These are phyloP conservation scores for Epizoanthus scotinus DNA, from an alignment of 92 coral and sea anemone species.

Conservation along the genomic window DNA sequence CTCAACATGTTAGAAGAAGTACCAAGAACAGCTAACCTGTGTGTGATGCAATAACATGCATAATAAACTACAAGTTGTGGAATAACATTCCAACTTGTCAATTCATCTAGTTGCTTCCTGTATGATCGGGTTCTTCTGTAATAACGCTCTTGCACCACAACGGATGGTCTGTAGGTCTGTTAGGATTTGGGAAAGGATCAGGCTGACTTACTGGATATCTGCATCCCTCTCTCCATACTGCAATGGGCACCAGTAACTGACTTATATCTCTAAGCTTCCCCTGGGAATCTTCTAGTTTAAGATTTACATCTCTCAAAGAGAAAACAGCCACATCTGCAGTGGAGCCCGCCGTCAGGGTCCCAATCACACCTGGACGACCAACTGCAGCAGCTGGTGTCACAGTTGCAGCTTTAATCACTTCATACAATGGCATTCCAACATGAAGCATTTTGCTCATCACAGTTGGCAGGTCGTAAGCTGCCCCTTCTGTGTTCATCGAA, in stretches of 20 bases:
- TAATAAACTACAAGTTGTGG: no score
- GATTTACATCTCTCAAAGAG: conserved; percentile 50
- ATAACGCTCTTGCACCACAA: conserved; percentile 24
- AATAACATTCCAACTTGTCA: no score
- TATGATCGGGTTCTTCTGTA: no score
- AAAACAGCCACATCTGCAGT: conserved; percentile 79
- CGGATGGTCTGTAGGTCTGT: conserved; percentile 7
- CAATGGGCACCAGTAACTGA: conserved; percentile 59
- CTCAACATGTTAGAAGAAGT: no score
- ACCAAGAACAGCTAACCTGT: no score
- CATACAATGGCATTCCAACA: conserved; percentile 84
- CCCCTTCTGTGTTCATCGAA: conserved; percentile 58
- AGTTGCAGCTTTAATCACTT: conserved; percentile 78
- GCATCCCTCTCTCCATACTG: conserved; percentile 80
- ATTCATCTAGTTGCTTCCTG: no score
- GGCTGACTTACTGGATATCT: conserved; percentile 31
- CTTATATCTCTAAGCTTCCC: conserved; percentile 59
- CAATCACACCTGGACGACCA: conserved; percentile 68
- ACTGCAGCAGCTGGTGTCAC: conserved; percentile 77
- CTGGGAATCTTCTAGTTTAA: conserved; percentile 74
- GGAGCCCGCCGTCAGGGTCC: conserved; percentile 51
- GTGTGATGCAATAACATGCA: no score
- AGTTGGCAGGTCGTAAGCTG: conserved; percentile 78
- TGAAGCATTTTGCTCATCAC: conserved; percentile 81
- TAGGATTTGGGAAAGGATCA: conserved; percentile 53